Conservation (phyloP, 2,797 vertebrate genomes). For the Allobates femoralis region DNA sequence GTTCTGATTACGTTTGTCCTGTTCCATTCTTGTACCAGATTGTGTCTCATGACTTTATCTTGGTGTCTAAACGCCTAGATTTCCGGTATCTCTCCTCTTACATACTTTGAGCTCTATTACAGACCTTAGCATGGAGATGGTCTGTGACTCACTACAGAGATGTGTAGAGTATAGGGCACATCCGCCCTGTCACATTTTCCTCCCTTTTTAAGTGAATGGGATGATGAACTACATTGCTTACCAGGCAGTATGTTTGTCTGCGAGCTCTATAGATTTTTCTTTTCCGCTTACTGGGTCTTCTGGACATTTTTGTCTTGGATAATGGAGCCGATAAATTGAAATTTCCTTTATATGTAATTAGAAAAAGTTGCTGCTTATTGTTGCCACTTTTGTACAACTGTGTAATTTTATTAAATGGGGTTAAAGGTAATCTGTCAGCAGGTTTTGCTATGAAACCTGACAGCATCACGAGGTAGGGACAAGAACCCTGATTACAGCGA, state of each 20-base stretch:
- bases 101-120: not conserved
- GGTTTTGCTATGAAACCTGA: too few relatives aligned
- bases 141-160: not conserved
- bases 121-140: not conserved
- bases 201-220: not conserved
- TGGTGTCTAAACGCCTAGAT: not conserved
- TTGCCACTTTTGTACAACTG: too few relatives aligned
- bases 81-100: not conserved
- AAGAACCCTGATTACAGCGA: too few relatives aligned
- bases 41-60: not conserved
- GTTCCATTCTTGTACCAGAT: not conserved
- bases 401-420: too few relatives aligned
- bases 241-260: not conserved
- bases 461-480: too few relatives aligned
- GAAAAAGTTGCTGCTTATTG: too few relatives aligned
- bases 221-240: not conserved
- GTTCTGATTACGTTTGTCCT: not conserved
- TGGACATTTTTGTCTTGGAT: too few relatives aligned
- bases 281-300: too few relatives aligned
- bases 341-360: too few relatives aligned
- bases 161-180: not conserved
- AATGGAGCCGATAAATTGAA: too few relatives aligned
- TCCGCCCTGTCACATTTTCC: not conserved
- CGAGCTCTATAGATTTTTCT: not conserved
- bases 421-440: too few relatives aligned